These are phyloP conservation scores for Myotis findleyi DNA, from an alignment of 2,797 vertebrate species.

Conservation along the genomic window DNA sequence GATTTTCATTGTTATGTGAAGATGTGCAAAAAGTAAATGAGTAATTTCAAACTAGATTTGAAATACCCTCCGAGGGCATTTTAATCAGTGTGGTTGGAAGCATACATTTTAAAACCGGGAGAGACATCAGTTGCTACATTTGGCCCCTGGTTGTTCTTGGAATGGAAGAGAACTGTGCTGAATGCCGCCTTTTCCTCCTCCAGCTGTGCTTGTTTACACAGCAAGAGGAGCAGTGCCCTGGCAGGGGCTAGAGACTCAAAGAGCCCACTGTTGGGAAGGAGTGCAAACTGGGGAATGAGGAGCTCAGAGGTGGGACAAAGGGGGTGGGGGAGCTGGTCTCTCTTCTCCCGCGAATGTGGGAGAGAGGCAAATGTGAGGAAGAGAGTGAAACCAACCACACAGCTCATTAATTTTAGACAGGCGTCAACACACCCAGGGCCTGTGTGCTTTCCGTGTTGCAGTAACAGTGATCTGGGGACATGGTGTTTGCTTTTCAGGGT, in stretches of 20 bases:
- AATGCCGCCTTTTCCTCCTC: conserved; percentile 89
- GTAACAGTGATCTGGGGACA: not conserved
- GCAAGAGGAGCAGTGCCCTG: conserved; percentile 83
- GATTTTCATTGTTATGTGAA: conserved; percentile 53
- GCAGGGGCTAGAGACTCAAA: conserved; percentile 88
- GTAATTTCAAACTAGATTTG: conserved; percentile 22
- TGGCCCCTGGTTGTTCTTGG: conserved; percentile 39
- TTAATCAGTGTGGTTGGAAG: not conserved
- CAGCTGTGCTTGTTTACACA: conserved; percentile 90
- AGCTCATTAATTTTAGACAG: not conserved
- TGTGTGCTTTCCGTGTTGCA: not conserved
- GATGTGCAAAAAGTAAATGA: conserved; percentile 70
- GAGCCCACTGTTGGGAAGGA: conserved; percentile 91
- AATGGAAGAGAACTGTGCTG: conserved; percentile 72
- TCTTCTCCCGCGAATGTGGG: not conserved
- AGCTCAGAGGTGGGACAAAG: conserved; percentile 82
- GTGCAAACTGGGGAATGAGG: conserved; percentile 84
- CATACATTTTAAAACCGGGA: not conserved
- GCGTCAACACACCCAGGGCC: not conserved
- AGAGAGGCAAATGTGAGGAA: not conserved
- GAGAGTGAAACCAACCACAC: not conserved
- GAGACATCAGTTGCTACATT: not conserved
- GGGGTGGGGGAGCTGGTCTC: not conserved
- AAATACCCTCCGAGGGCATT: not conserved
- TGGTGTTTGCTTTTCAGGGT: conserved; percentile 90